A percentile compares a stretch with the other conserved stretches of the same genome.
These are phyloP conservation scores for Empidonax traillii DNA, from an alignment of 2,113 vertebrate species.

Conservation along the genomic window DNA sequence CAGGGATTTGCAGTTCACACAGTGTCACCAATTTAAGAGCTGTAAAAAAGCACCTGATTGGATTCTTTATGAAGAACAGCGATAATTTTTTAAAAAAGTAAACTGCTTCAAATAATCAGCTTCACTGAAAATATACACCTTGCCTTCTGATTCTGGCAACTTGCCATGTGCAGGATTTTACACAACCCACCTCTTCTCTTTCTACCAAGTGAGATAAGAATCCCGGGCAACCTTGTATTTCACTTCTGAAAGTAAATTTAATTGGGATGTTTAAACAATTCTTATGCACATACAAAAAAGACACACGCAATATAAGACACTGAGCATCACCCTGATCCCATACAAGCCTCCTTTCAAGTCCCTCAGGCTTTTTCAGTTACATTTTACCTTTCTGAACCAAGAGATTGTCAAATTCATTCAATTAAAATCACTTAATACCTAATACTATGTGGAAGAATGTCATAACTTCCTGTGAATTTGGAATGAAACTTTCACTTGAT, in stretches of 20 bases:
- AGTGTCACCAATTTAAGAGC: not conserved
- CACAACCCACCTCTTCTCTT: not conserved
- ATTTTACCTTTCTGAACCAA: not conserved
- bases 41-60: not conserved
- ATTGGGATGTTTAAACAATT: not conserved
- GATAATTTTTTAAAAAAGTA: no score
- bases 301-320: not conserved
- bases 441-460: not conserved
- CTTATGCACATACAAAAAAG: not conserved
- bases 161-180: not conserved
- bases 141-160: not conserved
- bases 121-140: not conserved
- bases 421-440: not conserved
- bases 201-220: not conserved
- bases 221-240: not conserved
- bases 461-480: not conserved
- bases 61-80: not conserved
- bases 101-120: not conserved
- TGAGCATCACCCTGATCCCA: not conserved
- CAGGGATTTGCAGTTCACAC: conserved; percentile 5
- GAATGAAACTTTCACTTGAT: not conserved
- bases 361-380: not conserved
- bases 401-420: not conserved
- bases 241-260: not conserved
- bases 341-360: not conserved